These are phyloP conservation scores for Anhinga rufa DNA, from an alignment of 2,113 vertebrate species.

Conservation along the genomic window DNA sequence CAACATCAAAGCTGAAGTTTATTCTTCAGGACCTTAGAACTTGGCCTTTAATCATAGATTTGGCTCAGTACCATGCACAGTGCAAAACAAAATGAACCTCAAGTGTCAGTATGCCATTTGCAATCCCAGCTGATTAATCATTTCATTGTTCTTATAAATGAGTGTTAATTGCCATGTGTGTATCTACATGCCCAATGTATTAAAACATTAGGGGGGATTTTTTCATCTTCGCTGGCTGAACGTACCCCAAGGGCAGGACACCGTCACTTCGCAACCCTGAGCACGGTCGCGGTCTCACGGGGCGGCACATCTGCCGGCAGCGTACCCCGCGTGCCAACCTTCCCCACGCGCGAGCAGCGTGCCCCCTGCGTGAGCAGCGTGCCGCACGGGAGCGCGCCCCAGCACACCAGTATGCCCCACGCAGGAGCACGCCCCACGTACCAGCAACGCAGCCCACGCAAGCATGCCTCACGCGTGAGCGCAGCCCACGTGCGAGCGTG, in stretches of 20 bases:
- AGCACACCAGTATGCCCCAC: too few species aligned
- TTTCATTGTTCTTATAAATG: background rate
- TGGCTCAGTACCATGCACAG: background rate
- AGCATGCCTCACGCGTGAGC: fast-evolving
- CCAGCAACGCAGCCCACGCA: background rate
- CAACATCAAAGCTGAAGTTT: background rate
- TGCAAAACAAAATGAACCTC: background rate
- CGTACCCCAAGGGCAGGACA: background rate
- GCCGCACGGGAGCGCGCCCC: too few species aligned
- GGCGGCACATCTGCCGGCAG: background rate
- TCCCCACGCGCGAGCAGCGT: too few species aligned
- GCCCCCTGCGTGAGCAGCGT: background rate
- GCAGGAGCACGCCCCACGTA: too few species aligned
- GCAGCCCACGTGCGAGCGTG: fast-evolving
- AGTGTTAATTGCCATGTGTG: background rate
- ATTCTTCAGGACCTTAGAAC: background rate
- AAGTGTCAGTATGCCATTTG: background rate
- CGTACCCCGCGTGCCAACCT: too few species aligned
- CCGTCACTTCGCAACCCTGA: background rate
- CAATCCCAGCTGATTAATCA: constrained; percentile 33
- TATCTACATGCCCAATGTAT: background rate
- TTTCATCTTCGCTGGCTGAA: background rate
- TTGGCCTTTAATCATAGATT: constrained; percentile 11
- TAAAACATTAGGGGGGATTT: background rate
- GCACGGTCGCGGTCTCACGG: fast-evolving